These are phyloP conservation scores for Deladenus siricidicola DNA, from an alignment of 2,888 invertebrate species.

Conservation along the genomic window DNA sequence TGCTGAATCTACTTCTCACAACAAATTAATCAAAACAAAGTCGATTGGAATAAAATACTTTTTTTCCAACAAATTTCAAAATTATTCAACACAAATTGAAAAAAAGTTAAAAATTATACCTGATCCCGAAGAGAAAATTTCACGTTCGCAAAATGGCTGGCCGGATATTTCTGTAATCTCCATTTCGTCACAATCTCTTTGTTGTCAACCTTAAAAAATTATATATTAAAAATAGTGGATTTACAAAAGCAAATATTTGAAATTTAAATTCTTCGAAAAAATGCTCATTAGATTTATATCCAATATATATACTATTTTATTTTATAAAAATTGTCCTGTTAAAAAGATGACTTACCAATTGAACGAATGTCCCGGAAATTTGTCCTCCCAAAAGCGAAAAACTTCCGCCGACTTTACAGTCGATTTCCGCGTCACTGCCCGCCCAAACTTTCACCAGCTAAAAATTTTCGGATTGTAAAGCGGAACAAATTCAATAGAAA, in stretches of 20 bases:
- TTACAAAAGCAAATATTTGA: no score
- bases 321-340: neutral
- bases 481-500: no score
- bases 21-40: no score
- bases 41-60: neutral
- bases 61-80: neutral
- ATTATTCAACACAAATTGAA: constrained; percentile 5
- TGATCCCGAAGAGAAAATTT: constrained; percentile 75
- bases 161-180: constrained; percentile 90
- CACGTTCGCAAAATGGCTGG: constrained; percentile 79
- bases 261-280: neutral
- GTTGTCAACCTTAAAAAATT: constrained; percentile 61
- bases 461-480: no score
- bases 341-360: constrained; percentile 60
- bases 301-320: no score
- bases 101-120: constrained; percentile 55
- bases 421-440: constrained; percentile 72
- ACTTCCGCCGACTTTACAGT: constrained; percentile 72
- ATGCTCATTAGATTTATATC: no score
- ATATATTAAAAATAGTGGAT: neutral
- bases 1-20: no score
- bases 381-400: constrained; percentile 87
- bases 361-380: constrained; percentile 76
- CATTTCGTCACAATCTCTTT: constrained; percentile 71
- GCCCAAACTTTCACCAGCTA: constrained; percentile 78